A percentile compares a stretch with the other conserved stretches of the same genome.
Evolutionary conservation across 1,140 invertebrate genomes (phyloP).

Genomic region (Aphis gossypii): DNA sequence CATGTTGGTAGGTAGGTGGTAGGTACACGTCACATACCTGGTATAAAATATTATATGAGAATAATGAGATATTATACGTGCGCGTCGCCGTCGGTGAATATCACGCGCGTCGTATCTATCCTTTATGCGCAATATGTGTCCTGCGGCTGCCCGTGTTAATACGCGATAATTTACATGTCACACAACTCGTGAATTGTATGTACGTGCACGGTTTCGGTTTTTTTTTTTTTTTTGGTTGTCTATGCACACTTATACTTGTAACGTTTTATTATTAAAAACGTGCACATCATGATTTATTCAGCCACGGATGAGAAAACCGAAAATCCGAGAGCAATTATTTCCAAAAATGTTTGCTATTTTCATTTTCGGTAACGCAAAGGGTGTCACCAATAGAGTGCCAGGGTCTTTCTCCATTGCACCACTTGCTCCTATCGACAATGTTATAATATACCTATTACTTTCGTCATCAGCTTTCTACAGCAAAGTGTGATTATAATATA

Average conservation of each 20-base stretch:
- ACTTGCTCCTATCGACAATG: too few relatives aligned
- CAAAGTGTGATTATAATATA: not conserved
- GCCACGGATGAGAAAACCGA: not conserved
- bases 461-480: not conserved
- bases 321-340: not conserved
- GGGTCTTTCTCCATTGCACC: not conserved
- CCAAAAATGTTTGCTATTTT: not conserved
- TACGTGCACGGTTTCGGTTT: not conserved
- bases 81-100: not conserved
- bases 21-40: not conserved
- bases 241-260: not conserved
- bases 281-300: not conserved
- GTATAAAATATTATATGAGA: not conserved
- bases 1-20: not conserved
- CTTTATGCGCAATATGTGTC: not conserved
- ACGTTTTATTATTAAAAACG: not conserved
- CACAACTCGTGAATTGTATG: not conserved
- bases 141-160: conserved; percentile 26
- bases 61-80: not conserved
- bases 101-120: not conserved
- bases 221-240: not conserved
- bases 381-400: not conserved
- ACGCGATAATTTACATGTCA: conserved; percentile 45
- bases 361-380: not conserved
- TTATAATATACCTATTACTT: too few relatives aligned